Evolutionary conservation across 1,140 invertebrate genomes (phyloP).

Genomic region (Eueides isabella): DNA sequence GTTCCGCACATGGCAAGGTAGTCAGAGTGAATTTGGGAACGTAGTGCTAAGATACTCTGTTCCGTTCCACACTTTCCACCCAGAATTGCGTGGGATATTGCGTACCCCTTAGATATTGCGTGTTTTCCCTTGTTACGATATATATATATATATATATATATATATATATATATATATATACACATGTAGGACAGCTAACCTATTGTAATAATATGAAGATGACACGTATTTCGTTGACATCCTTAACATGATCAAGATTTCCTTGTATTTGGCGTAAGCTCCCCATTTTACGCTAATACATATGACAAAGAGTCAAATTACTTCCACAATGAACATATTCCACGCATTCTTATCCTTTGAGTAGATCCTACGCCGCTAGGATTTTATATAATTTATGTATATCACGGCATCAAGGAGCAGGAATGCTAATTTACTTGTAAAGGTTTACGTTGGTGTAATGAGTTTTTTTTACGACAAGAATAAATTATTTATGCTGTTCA

Average conservation of each 20-base stretch:
- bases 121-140: too few relatives aligned
- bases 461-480: background rate
- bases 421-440: conserved; percentile 8
- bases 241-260: background rate
- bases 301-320: conserved; percentile 27
- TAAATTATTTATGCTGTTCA: background rate
- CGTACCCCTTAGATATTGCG: too few relatives aligned
- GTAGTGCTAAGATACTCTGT: background rate
- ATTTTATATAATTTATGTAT: conserved; percentile 12
- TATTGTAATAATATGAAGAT: background rate
- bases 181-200: too few relatives aligned
- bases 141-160: too few relatives aligned
- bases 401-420: background rate
- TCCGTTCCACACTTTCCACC: background rate
- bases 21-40: background rate
- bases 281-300: background rate
- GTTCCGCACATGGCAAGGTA: background rate
- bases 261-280: background rate
- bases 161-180: too few relatives aligned
- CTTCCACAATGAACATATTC: conserved; percentile 12
- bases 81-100: too few relatives aligned
- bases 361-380: conserved; percentile 9
- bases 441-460: background rate
- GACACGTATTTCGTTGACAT: background rate
- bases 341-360: conserved; percentile 27